phyloP scores from a whole-genome alignment of 2,888 invertebrate species.

The Eutolmus rufibarbis region DNA sequence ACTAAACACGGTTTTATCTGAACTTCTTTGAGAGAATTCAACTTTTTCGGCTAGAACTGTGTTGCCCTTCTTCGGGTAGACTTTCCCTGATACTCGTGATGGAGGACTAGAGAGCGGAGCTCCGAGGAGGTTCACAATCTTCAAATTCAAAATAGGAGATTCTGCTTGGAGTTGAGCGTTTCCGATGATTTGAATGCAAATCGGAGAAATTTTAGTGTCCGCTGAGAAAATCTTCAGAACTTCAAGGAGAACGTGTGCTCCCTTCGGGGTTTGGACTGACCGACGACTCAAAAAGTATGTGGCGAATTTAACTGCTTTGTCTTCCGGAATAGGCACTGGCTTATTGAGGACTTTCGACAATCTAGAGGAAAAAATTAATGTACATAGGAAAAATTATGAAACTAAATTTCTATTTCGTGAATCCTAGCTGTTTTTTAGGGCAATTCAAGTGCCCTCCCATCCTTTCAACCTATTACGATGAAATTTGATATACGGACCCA shows the following conservation, averaged over 20 bases:
- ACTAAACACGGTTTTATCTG: conserved; percentile 74
- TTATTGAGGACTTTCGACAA: conserved; percentile 70
- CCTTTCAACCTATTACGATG: too few relatives aligned
- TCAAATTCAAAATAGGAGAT: conserved; percentile 75
- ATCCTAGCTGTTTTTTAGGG: too few relatives aligned
- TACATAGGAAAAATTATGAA: too few relatives aligned
- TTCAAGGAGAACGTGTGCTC: conserved; percentile 81
- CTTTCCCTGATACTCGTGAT: conserved; percentile 55
- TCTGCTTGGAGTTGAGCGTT: conserved; percentile 78
- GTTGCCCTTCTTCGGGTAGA: conserved; percentile 65
- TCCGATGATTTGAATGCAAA: conserved; percentile 82
- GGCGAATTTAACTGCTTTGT: conserved; percentile 87
- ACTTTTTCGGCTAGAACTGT: conserved; percentile 67
- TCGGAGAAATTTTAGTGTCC: conserved; percentile 81
- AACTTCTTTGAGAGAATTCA: conserved; percentile 73
- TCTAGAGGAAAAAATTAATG: conserved; percentile 53
- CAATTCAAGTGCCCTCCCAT: too few relatives aligned
- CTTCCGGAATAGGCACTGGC: conserved; percentile 74
- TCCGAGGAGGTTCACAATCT: conserved; percentile 79
- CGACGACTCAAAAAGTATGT: conserved; percentile 89
- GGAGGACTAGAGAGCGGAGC: conserved; percentile 66
- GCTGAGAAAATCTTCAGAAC: conserved; percentile 70
- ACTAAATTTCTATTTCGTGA: too few relatives aligned
- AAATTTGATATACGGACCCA: too few relatives aligned
- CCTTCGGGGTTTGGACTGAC: conserved; percentile 86